Percentiles rank a stretch among this genome's conserved stretches.
These are phyloP conservation scores for Scolopax bukidnonensis DNA, from an alignment of 2,797 vertebrate genomes.

Conservation along the genomic window DNA sequence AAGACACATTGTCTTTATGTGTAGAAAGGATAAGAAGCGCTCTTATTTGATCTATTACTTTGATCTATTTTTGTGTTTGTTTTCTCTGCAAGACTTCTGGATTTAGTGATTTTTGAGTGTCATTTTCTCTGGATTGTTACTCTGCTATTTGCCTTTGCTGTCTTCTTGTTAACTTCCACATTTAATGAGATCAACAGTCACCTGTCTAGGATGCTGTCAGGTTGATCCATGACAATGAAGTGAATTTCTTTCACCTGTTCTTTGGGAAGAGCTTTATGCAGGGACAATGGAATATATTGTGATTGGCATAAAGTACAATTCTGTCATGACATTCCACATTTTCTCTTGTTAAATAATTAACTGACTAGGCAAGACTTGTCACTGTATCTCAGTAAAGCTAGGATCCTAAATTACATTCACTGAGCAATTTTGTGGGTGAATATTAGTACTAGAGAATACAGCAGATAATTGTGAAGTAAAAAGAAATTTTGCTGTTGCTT, in stretches of 20 bases:
- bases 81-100: background rate
- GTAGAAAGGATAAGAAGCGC: background rate
- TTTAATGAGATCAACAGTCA: background rate
- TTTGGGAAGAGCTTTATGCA: background rate
- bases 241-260: background rate
- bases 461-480: background rate
- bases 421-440: background rate
- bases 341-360: background rate
- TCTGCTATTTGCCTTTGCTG: background rate
- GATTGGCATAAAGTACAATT: background rate
- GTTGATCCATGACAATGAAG: background rate
- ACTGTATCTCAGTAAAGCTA: background rate
- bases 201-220: background rate
- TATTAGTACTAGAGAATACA: background rate
- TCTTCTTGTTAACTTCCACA: background rate
- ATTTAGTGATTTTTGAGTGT: background rate
- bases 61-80: background rate
- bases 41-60: background rate
- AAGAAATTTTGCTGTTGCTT: background rate
- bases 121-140: background rate
- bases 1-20: accelerated
- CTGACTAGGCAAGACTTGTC: background rate
- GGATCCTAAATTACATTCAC: background rate
- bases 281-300: background rate
- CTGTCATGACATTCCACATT: background rate